Evolutionary conservation across 23 tunicate species (phyloP).

Genomic region (Ciona savignyi): DNA sequence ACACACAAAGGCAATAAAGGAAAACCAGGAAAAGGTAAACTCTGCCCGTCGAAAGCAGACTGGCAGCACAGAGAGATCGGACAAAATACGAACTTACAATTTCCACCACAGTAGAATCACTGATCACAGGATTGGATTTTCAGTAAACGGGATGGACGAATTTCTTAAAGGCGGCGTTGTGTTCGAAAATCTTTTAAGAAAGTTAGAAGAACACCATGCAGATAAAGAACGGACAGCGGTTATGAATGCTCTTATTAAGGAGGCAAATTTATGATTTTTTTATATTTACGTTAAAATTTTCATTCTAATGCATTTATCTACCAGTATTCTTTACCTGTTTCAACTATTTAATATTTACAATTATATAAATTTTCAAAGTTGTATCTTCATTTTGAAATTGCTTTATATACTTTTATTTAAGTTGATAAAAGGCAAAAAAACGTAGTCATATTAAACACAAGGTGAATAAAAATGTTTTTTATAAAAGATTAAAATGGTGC

Average conservation of each 20-base stretch:
- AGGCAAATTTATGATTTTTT: conserved; percentile 19
- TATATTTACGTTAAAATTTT: background rate
- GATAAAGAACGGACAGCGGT: conserved; percentile 24
- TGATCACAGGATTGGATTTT: conserved; percentile 73
- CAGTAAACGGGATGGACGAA: conserved; percentile 18
- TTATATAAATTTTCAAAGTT: too few relatives aligned
- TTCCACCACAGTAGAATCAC: conserved; percentile 56
- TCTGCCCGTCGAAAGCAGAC: conserved; percentile 40
- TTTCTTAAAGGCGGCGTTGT: conserved; percentile 31
- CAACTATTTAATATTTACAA: too few relatives aligned
- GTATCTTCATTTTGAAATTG: too few relatives aligned
- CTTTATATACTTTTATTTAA: too few relatives aligned
- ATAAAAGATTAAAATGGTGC: too few relatives aligned
- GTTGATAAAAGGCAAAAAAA: too few relatives aligned
- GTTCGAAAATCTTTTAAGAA: conserved; percentile 18
- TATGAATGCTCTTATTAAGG: conserved; percentile 39
- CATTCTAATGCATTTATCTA: background rate
- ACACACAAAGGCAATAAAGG: conserved; percentile 10
- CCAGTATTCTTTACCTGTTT: too few relatives aligned
- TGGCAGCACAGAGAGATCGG: conserved; percentile 55
- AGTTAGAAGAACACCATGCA: conserved; percentile 24
- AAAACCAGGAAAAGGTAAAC: conserved; percentile 14
- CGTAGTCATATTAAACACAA: too few relatives aligned
- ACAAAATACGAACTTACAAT: conserved; percentile 90
- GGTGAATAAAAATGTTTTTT: too few relatives aligned